phyloP scores from a whole-genome alignment of 2,113 vertebrate genomes.

The Oryzias celebensis region DNA sequence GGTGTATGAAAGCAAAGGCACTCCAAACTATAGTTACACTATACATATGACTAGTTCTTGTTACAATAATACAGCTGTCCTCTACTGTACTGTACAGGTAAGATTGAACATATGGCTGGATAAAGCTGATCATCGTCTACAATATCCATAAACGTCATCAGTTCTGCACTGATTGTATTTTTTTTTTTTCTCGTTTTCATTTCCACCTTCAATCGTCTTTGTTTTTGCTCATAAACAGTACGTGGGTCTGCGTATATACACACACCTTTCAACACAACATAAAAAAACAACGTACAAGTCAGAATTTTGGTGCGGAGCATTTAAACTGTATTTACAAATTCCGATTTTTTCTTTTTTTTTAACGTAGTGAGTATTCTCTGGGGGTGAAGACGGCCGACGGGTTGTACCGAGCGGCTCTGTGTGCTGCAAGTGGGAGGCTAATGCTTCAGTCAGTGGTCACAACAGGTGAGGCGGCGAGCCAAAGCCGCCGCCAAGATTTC shows the following conservation, averaged over 20 bases:
- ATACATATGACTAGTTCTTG: slow-evolving; percentile 97
- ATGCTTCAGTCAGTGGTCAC: slow-evolving; percentile 60
- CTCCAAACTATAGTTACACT: slow-evolving; percentile 99
- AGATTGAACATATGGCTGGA: slow-evolving; percentile 99
- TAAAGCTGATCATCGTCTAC: slow-evolving; percentile 91
- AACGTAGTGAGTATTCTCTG: slow-evolving; percentile 57
- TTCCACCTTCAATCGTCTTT: slow-evolving; percentile 80
- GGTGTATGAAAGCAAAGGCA: slow-evolving; percentile 97
- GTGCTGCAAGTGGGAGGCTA: slow-evolving; percentile 44
- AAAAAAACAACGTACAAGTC: slow-evolving; percentile 82
- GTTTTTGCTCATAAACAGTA: slow-evolving; percentile 98
- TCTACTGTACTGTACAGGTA: slow-evolving; percentile 98
- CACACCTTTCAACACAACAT: slow-evolving; percentile 71
- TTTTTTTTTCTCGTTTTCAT: slow-evolving; percentile 77
- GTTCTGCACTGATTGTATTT: slow-evolving; percentile 87
- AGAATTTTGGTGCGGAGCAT: slow-evolving; percentile 97
- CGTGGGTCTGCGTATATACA: slow-evolving; percentile 95
- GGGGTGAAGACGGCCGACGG: slow-evolving; percentile 58
- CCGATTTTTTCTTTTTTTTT: slow-evolving; percentile 47
- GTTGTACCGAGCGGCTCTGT: slow-evolving; percentile 60
- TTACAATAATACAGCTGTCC: slow-evolving; percentile 98
- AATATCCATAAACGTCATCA: slow-evolving; percentile 94
- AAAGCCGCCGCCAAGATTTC: slow-evolving; percentile 1
- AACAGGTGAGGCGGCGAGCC: slow-evolving; percentile 18
- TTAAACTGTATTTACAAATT: slow-evolving; percentile 83